Base-by-base conservation (phyloP, 2,113 vertebrate species). In the Hippocampus barbouri region DNA sequence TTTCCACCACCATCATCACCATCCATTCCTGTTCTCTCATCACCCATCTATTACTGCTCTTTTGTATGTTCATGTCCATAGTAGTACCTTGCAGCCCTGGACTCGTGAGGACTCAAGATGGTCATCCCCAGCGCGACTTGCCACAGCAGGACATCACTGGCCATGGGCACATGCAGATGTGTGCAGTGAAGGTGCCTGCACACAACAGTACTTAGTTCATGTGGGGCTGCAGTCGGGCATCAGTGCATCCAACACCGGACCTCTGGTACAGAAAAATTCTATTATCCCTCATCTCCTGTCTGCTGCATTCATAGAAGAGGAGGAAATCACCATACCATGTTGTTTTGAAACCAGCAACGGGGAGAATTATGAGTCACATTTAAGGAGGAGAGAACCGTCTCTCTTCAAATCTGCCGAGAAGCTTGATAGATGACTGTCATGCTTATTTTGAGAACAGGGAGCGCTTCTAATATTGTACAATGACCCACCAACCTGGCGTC, bases 351-450 rank as follows among this genome's bases (percentile, higher is more conserved):
- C 74, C 72, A 76, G 78, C 76, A 86, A 83, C 65, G 80, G 83
- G 84, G 65, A 76, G 77, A 81, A 63, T 74, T 79, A 84, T 89
- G 88, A 90, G 80, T 88, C 82, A 85, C 80, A 86, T 78, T 43
- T 25, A 63, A 83, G 76, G 76, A 83, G 61, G 76, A 84, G 83
- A 81, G 81, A 89, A 83, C 76, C 78, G 79, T 83, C 83, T 82
- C 73, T 79, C 76, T 68, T 81, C 79, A 86, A 86, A 83, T 81
- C 72, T 61, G 41, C 69, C 79, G 78, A 47, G 74, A 71, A 84
- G 82, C 78, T 77, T 65, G 14, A 60, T 49, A 76, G 81, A 82
- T 72, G 60, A 70, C 75, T 71, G 63, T 16, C 72, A 73, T 54
- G 69, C 79, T 85, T 83, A 88, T 89, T 90, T 88, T 81, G 78